Percentiles rank a stretch among this genome's conserved stretches.
These are phyloP conservation scores for Melipona bicolor DNA, from an alignment of 2,888 invertebrate species.

Conservation along the genomic window DNA sequence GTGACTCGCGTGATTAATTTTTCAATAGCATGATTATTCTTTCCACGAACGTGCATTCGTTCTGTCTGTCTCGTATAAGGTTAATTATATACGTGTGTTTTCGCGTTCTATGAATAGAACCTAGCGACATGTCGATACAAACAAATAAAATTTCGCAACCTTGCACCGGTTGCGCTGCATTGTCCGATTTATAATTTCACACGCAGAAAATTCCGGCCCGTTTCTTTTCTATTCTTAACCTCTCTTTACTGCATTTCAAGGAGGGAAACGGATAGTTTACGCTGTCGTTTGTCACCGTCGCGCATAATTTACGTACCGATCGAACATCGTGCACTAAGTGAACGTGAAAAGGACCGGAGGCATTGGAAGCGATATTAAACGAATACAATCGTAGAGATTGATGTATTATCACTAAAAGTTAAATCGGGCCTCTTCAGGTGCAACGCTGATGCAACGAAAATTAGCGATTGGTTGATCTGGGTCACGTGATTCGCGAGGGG, in stretches of 20 bases:
- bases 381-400: neutral
- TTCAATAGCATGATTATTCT: neutral
- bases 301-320: neutral
- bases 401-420: too few species aligned
- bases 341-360: neutral
- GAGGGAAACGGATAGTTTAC: neutral
- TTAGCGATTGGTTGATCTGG: too few species aligned
- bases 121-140: slow-evolving; percentile 38
- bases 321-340: neutral
- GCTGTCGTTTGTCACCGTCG: neutral
- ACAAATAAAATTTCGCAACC: slow-evolving; percentile 62
- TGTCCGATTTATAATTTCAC: slow-evolving; percentile 59
- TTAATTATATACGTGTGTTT: slow-evolving; percentile 51
- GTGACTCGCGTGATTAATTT: neutral
- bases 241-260: neutral
- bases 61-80: neutral
- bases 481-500: too few species aligned
- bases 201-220: neutral
- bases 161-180: slow-evolving; percentile 64
- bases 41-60: neutral
- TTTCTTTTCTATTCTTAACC: slow-evolving; percentile 4
- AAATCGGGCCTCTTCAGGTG: too few species aligned
- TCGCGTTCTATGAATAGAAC: slow-evolving; percentile 66
- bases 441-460: too few species aligned
- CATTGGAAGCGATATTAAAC: neutral